phyloP scores from a whole-genome alignment of 1,140 invertebrate genomes.

The Drosophila elegans region DNA sequence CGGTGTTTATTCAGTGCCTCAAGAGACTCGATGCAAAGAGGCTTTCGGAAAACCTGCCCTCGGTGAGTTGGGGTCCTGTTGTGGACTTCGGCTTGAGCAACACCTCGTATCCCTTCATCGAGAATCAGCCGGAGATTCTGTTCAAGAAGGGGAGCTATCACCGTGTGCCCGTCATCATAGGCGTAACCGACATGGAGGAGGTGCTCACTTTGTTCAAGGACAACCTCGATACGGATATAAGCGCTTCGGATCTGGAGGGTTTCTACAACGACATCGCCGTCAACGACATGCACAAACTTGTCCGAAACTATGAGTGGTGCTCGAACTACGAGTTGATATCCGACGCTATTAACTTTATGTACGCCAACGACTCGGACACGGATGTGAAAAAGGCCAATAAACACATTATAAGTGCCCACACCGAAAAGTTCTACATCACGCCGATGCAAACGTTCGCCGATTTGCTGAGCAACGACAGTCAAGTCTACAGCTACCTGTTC shows the following conservation, averaged over 20 bases:
- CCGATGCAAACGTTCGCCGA: conserved; percentile 89
- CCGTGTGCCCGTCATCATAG: conserved; percentile 89
- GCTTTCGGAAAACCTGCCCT: conserved; percentile 87
- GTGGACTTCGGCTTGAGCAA: conserved; percentile 90
- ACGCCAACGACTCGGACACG: conserved; percentile 87
- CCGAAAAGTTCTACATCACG: conserved; percentile 90
- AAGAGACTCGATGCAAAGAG: conserved; percentile 87
- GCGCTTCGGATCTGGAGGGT: conserved; percentile 86
- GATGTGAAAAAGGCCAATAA: conserved; percentile 85
- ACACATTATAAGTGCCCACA: conserved; percentile 88
- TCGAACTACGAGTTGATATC: conserved; percentile 89
- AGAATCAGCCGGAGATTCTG: conserved; percentile 87
- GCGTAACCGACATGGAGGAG: conserved; percentile 92
- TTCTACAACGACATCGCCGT: conserved; percentile 87
- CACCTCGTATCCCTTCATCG: conserved; percentile 88
- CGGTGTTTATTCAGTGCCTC: conserved; percentile 88
- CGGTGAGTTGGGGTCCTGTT: conserved; percentile 91
- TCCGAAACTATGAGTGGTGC: conserved; percentile 86
- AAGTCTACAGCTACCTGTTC: conserved; percentile 90
- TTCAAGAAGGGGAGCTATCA: conserved; percentile 87
- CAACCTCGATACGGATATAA: conserved; percentile 86
- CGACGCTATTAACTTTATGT: conserved; percentile 91
- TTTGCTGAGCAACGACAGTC: conserved; percentile 87
- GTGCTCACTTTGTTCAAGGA: conserved; percentile 87
- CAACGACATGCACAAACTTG: conserved; percentile 85